A percentile compares a stretch with the other conserved stretches of the same genome.
Conservation (phyloP, 53 echinoderm and acorn worm genomes). For the Echinarachnius parma region DNA sequence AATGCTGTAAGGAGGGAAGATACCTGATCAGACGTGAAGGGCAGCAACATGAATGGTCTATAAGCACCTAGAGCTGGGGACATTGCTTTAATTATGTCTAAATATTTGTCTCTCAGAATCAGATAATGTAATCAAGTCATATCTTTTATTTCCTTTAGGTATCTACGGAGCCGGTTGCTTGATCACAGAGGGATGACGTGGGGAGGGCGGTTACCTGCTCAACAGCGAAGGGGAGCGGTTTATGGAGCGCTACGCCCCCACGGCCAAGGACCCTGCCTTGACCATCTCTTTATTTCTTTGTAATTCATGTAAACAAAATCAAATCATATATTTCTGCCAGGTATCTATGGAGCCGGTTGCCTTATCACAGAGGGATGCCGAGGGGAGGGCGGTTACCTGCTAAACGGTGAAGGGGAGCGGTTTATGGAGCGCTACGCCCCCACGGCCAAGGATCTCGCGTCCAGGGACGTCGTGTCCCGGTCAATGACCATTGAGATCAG, state of each 20-base stretch:
- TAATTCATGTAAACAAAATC: too few species aligned
- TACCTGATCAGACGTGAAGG: too few species aligned
- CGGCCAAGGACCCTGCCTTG: constrained; percentile 86
- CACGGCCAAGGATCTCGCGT: constrained; percentile 86
- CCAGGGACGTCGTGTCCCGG: constrained; percentile 89
- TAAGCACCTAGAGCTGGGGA: too few species aligned
- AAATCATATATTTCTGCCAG: too few species aligned
- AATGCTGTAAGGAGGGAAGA: too few species aligned
- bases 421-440: constrained; percentile 99
- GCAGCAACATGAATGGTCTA: too few species aligned
- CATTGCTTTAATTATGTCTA: too few species aligned
- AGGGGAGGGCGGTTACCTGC: constrained; percentile 89
- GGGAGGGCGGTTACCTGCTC: constrained; percentile 88
- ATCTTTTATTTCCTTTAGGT: too few species aligned
- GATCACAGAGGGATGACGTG: constrained; percentile 95
- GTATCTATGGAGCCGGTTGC: constrained; percentile 98
- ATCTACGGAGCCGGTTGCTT: constrained; percentile 98
- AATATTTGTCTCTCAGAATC: too few species aligned
- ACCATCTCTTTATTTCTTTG: too few species aligned
- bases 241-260: constrained; percentile 96
- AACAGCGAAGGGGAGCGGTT: constrained; percentile 97
- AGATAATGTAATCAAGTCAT: too few species aligned
- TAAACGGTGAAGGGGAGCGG: constrained; percentile 94
- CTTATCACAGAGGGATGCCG: constrained; percentile 95
- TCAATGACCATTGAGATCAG: constrained; percentile 99